Conservation (phyloP, 2,113 vertebrate species). For the Sclerurus mexicanus region DNA sequence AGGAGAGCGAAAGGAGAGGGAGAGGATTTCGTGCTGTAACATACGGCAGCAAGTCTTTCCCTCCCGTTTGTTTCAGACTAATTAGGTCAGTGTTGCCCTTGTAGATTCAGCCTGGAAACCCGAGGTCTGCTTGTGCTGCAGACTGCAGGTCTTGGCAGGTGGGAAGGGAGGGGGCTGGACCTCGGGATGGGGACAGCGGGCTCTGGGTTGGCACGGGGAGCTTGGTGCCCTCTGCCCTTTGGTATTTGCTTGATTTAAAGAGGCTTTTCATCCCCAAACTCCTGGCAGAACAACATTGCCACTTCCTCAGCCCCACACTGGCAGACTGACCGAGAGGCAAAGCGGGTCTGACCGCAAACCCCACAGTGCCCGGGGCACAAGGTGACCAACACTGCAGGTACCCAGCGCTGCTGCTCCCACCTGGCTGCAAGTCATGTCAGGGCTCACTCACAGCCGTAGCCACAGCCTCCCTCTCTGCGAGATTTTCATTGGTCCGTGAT, state of each 20-base stretch:
- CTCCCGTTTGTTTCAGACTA: conserved; percentile 1
- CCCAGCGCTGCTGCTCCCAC: neutral
- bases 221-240: neutral
- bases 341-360: neutral
- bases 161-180: neutral
- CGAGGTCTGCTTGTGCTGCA: neutral
- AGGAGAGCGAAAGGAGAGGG: neutral
- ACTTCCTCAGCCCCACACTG: neutral
- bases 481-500: neutral
- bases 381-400: fast-evolving
- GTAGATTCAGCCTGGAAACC: neutral
- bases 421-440: fast-evolving
- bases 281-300: neutral
- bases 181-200: fast-evolving
- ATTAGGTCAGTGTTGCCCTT: conserved; percentile 46
- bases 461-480: neutral
- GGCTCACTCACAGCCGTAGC: neutral
- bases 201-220: neutral
- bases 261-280: neutral
- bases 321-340: neutral
- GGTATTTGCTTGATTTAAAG: neutral
- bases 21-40: neutral
- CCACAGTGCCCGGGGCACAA: neutral
- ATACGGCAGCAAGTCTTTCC: neutral
- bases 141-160: neutral